These are phyloP conservation scores for Myathropa florea DNA, from an alignment of 2,888 invertebrate genomes.

Conservation along the genomic window DNA sequence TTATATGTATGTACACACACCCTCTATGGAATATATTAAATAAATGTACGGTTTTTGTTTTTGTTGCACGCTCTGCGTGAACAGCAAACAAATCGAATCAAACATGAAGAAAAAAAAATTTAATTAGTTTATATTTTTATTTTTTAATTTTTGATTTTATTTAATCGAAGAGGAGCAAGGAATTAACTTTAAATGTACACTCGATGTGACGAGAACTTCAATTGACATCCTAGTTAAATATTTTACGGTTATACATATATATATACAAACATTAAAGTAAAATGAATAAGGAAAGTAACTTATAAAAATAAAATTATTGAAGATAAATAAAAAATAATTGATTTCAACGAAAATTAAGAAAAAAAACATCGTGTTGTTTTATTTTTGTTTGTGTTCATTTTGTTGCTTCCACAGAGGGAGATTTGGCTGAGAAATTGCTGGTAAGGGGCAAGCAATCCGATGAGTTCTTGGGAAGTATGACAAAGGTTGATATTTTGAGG, in stretches of 20 bases:
- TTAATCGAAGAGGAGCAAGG: not conserved
- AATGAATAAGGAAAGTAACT: conserved; percentile 39
- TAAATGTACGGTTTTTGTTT: conserved; percentile 1
- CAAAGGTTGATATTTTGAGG: too few species aligned
- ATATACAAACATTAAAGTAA: conserved; percentile 35
- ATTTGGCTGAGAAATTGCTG: too few species aligned
- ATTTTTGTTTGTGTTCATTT: not conserved
- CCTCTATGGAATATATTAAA: not conserved
- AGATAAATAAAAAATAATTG: conserved; percentile 48
- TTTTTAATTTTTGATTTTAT: conserved; percentile 17
- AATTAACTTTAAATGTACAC: conserved; percentile 30
- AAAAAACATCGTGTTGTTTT: not conserved
- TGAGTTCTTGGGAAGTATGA: too few species aligned
- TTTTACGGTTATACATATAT: conserved; percentile 60
- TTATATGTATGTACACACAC: conserved; percentile 49
- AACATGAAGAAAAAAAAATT: not conserved
- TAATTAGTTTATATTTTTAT: conserved; percentile 23
- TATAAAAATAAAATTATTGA: conserved; percentile 57
- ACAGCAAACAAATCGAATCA: too few species aligned
- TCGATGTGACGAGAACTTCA: conserved; percentile 33
- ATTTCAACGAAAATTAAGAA: conserved; percentile 55
- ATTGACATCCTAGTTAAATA: conserved; percentile 69
- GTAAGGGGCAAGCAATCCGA: too few species aligned
- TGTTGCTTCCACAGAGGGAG: too few species aligned
- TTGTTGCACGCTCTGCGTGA: conserved; percentile 8